Percentiles rank a stretch among this genome's conserved stretches.
phyloP scores from a whole-genome alignment of 2,113 vertebrate genomes.

The Etia nguti region DNA sequence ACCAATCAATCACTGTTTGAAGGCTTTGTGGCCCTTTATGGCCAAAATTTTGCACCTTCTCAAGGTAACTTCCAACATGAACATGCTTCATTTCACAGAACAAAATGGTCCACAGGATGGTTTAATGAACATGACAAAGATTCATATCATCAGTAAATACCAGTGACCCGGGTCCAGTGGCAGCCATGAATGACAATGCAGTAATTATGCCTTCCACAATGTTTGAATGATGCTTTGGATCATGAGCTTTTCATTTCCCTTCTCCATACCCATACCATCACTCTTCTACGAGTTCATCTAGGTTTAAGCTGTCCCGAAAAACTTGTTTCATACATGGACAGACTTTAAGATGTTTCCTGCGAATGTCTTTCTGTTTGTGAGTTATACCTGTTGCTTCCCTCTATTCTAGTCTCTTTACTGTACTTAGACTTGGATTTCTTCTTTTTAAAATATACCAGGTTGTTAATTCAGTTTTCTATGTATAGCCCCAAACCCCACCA shows the following conservation, averaged over 20 bases:
- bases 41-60: neutral
- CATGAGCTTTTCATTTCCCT: neutral
- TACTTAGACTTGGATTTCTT: neutral
- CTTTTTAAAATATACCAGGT: neutral
- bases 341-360: neutral
- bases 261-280: neutral
- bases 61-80: neutral
- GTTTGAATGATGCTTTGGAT: neutral
- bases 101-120: neutral
- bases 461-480: neutral
- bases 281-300: neutral
- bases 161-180: neutral
- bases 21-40: neutral
- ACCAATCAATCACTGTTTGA: neutral
- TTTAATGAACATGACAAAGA: neutral
- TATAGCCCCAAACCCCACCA: neutral
- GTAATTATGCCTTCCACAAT: neutral
- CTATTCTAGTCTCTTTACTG: neutral
- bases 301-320: neutral
- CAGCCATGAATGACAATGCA: neutral
- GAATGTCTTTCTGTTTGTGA: neutral
- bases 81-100: neutral
- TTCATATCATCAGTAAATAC: neutral
- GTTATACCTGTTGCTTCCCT: neutral
- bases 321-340: neutral